Evolutionary conservation across 2,113 vertebrate genomes (phyloP), one percentile per base, ranked within the genome.

Genomic region (Phrynosoma blainvillii): DNA sequence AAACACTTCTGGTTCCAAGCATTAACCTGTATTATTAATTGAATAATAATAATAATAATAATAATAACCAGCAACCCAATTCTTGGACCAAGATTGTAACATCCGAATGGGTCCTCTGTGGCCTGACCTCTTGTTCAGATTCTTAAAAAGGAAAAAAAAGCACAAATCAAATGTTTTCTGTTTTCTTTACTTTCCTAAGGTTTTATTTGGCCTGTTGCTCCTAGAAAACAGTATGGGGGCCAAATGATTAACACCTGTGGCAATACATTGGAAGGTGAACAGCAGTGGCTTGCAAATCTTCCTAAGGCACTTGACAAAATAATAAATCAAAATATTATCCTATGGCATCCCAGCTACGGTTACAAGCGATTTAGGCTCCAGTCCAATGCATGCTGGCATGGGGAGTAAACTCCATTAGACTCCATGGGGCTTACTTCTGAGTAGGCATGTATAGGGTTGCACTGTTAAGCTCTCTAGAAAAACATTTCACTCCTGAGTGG

Each of bases 151-250:
- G 9, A 73, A 30, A 12, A 36, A 59, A 59, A 74, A 36, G 36
- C 36, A 27, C 25, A 79, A 66, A 77, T 7, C 27, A n/a, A 47
- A 68, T 68, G 36, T n/a, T 74, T 75, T 75, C n/a, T 87, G 32
- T 36, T 16, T 30, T 27, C 25, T 42, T 27, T 12, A 21, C 52
- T 82, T 74, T 25, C 1, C 56, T 54, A 91, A 62, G 21, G 5
- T 93, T 94, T 93, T 92, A 84, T 90, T 93, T 95, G 93, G 94
- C 91, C 68, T 79, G 30, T 32, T 87, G 83, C 77, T 93, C 77
- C 91, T 91, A 90, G 91, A 90, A 90, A 76, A 84, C 89, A 84
- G 65, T n/a, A 2, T 77, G 84, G 84, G 87, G 88, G 27, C 79
- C 1, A 40, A 81, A 85, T 93, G 87, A 92, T 82, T 65, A 59